Evolutionary conservation across 2,113 vertebrate species (phyloP).

Genomic region (Agapornis roseicollis): DNA sequence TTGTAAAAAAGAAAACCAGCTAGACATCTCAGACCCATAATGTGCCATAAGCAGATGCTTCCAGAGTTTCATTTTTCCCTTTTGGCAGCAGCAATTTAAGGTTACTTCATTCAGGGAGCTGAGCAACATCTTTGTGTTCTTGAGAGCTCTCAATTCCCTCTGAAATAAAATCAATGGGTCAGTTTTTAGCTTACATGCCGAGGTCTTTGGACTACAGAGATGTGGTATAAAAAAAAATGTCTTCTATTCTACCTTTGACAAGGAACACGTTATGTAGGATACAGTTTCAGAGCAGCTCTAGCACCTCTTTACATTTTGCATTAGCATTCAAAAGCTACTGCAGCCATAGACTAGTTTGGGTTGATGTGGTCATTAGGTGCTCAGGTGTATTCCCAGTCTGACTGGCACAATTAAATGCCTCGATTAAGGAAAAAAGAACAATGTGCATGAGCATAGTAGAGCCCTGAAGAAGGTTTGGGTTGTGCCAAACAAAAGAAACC

Average conservation of each 20-base stretch:
- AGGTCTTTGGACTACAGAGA: background rate
- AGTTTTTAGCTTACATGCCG: background rate
- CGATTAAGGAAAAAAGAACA: background rate
- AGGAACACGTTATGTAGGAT: rapidly evolving
- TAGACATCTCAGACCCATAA: background rate
- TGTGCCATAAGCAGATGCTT: background rate
- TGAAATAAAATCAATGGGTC: background rate
- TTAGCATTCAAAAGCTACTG: background rate
- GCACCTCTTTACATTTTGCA: background rate
- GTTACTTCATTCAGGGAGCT: background rate
- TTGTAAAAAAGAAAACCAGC: background rate
- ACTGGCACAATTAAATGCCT: background rate
- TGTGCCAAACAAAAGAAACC: background rate
- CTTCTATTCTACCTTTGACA: background rate
- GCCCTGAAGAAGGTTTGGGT: background rate
- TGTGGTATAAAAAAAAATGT: background rate
- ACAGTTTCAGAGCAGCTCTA: background rate
- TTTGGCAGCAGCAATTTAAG: background rate
- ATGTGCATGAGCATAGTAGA: background rate
- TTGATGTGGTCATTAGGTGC: background rate
- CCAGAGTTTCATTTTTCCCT: background rate
- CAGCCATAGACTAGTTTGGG: background rate
- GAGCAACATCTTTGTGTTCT: background rate
- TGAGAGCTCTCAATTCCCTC: background rate
- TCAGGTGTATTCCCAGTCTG: background rate